These are phyloP conservation scores for Celastrina argiolus DNA, from an alignment of 2,888 invertebrate genomes.

Conservation along the genomic window DNA sequence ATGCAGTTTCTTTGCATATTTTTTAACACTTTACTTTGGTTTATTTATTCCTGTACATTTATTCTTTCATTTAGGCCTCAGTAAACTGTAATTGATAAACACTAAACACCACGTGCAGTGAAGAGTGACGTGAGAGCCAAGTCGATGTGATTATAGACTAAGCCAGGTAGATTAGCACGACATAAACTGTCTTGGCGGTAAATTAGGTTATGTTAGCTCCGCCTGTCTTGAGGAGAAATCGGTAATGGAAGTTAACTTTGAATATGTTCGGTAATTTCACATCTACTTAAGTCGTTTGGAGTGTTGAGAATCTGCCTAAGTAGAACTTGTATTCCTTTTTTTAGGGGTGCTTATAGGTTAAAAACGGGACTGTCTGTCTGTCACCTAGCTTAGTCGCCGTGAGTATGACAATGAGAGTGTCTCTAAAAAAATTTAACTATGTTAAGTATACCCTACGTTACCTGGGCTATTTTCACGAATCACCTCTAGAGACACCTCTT, in stretches of 20 bases:
- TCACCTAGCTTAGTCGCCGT: too few relatives aligned
- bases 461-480: too few relatives aligned
- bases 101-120: not conserved
- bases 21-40: not conserved
- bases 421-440: too few relatives aligned
- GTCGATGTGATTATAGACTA: not conserved
- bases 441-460: too few relatives aligned
- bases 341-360: too few relatives aligned
- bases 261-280: not conserved
- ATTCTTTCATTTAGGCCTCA: not conserved
- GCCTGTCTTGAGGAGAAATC: not conserved
- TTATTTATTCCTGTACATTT: too few relatives aligned
- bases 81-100: not conserved
- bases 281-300: not conserved
- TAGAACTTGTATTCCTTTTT: too few relatives aligned
- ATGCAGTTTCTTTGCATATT: too few relatives aligned
- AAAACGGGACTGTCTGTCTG: too few relatives aligned
- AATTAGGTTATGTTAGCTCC: constrained; percentile 9
- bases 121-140: not conserved
- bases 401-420: too few relatives aligned
- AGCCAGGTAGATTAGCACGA: not conserved
- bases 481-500: too few relatives aligned
- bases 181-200: not conserved
- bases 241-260: not conserved
- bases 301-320: not conserved